Base-by-base conservation (phyloP, 1,140 invertebrate genomes). In the Anastrepha obliqua region DNA sequence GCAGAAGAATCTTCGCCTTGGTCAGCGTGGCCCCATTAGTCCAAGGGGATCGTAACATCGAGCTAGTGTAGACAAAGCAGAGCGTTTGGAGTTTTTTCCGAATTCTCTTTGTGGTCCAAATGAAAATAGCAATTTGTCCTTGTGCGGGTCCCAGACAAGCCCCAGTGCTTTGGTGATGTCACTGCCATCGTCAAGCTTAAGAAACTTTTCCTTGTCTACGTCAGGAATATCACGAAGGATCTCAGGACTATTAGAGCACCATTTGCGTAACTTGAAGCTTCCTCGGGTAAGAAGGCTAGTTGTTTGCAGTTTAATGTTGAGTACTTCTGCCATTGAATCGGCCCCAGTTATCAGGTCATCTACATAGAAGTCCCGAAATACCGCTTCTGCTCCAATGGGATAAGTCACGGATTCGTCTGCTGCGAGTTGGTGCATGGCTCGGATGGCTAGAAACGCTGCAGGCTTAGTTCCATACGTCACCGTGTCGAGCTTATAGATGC, bases 381-480 rank as follows among this genome's bases (percentile, higher is more conserved):
- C 51, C 6, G 11, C 11, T 55, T 55, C 6, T 55, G 51, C 51
- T 6, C 51, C 51, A 8, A 55, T 8, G 51, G 51, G 51, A 11
- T 55, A 55, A 55, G 51, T 8, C 11, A 2, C 6, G 51, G 51
- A 55, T 67, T 91, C 91, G 60, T 91, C 90, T 0, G 87, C 47
- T 0, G 92, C 93, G 7, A 93, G 64, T 87, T 92, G 88, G 29
- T 90, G 88, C 13, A 93, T 55, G 6, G 88, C 88, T 20, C 91
- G 89, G 15, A 90, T 90, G 0, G 93, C 93, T 13, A 94, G 86
- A 89, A 90, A 94, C 3, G 93, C 92, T 0, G 93, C 92, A 59
- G 88, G 89, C 59, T 90, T 88, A 59, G 91, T 92, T 62, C 93
- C 92, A 86, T 92, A 94, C 17, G 92, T 93, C 0, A 93, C 87